Evolutionary conservation across 2,888 invertebrate species (phyloP).

Genomic region (Campaea margaritaria): DNA sequence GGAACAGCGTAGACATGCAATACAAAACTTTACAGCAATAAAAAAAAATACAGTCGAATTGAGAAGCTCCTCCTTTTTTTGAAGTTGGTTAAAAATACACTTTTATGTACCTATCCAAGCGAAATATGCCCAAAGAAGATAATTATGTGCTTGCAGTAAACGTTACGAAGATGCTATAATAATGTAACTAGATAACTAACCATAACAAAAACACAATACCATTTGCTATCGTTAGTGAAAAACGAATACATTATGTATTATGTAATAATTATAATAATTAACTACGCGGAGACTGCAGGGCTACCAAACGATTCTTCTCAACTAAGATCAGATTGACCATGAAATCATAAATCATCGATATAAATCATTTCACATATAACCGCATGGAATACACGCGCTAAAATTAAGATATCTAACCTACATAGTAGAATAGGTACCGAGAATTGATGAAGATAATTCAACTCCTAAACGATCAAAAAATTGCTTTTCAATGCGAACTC

Average conservation of each 20-base stretch:
- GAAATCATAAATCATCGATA: neutral
- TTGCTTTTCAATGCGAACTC: slow-evolving; percentile 21
- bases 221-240: too few species aligned
- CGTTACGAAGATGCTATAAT: neutral
- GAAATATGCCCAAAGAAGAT: slow-evolving; percentile 8
- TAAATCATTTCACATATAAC: too few species aligned
- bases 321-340: neutral
- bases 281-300: too few species aligned
- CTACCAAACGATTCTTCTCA: too few species aligned
- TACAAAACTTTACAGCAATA: slow-evolving; percentile 18
- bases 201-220: neutral
- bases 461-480: slow-evolving; percentile 28
- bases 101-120: slow-evolving; percentile 6
- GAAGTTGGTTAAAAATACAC: too few species aligned
- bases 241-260: too few species aligned
- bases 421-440: neutral
- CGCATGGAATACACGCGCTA: neutral
- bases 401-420: neutral
- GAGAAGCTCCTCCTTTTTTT: too few species aligned
- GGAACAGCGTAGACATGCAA: slow-evolving; percentile 17
- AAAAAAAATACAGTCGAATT: too few species aligned
- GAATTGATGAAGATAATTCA: slow-evolving; percentile 13
- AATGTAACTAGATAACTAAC: neutral
- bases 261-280: too few species aligned
- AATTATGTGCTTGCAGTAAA: slow-evolving; percentile 4